Percentiles rank a stretch among this genome's conserved stretches.
phyloP scores from a whole-genome alignment of 35 echinoderm and acorn worm species.

The Ptychodera flava region DNA sequence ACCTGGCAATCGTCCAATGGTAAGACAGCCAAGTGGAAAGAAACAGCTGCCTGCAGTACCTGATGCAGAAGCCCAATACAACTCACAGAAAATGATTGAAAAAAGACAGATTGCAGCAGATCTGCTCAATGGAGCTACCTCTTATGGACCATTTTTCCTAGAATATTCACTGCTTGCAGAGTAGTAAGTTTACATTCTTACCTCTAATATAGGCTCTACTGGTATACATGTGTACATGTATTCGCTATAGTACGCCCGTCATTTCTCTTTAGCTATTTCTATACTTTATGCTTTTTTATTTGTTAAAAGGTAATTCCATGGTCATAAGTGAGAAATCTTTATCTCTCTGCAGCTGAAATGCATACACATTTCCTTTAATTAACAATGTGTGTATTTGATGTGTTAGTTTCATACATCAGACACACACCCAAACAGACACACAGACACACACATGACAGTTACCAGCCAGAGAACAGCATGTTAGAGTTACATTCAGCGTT shows the following conservation, averaged over 20 bases:
- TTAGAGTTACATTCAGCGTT: too few relatives aligned
- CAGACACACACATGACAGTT: too few relatives aligned
- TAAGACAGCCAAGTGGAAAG: constrained; percentile 16
- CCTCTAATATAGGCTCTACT: background rate
- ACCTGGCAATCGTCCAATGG: background rate
- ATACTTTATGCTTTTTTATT: constrained; percentile 6
- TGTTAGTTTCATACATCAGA: too few relatives aligned
- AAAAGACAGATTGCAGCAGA: background rate
- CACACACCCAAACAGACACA: too few relatives aligned
- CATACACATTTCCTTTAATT: too few relatives aligned
- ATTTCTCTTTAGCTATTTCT: background rate
- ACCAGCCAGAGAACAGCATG: too few relatives aligned
- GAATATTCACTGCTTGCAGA: constrained; percentile 95
- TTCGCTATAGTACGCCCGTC: constrained; percentile 8
- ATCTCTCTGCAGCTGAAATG: background rate
- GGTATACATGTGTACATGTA: background rate
- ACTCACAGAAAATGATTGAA: background rate
- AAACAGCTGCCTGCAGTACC: constrained; percentile 58
- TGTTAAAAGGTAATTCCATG: background rate
- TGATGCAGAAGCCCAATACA: constrained; percentile 11
- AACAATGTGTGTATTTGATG: too few relatives aligned
- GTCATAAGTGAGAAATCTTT: background rate
- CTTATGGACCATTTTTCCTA: constrained; percentile 90
- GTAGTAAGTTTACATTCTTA: too few relatives aligned
- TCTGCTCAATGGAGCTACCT: constrained; percentile 3